A percentile compares a stretch with the other conserved stretches of the same genome.
These are phyloP conservation scores for Melieria omissa DNA, from an alignment of 2,888 invertebrate species.

Conservation along the genomic window DNA sequence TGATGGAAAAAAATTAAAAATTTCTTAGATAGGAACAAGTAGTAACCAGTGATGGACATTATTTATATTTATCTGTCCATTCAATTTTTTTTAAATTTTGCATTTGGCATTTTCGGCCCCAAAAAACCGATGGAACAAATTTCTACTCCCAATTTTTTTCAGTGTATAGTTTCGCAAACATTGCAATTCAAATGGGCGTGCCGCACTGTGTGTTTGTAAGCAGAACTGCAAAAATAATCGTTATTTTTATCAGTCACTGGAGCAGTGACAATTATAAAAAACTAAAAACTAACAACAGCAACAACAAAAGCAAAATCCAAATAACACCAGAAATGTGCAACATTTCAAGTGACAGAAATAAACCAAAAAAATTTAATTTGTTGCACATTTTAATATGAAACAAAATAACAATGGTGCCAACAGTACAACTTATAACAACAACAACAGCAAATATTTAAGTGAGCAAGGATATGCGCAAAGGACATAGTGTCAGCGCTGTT, in stretches of 20 bases:
- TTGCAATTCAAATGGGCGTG: too few species aligned
- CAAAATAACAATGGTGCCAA: background rate
- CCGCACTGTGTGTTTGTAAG: background rate
- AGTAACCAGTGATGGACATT: too few species aligned
- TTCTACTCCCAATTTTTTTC: too few species aligned
- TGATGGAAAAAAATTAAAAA: too few species aligned
- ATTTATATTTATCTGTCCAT: too few species aligned
- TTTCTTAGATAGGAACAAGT: too few species aligned
- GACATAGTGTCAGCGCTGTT: too few species aligned
- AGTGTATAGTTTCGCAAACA: too few species aligned
- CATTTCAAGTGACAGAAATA: background rate
- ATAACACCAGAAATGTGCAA: too few species aligned
- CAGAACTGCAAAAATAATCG: slow-evolving; percentile 14
- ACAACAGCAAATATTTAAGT: slow-evolving; percentile 4
- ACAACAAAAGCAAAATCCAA: background rate
- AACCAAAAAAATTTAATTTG: background rate
- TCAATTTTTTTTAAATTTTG: too few species aligned
- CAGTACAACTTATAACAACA: background rate
- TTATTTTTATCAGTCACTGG: slow-evolving; percentile 29
- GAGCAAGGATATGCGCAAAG: background rate
- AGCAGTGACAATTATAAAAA: slow-evolving; percentile 21
- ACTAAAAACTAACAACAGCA: background rate
- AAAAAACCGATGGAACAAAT: too few species aligned
- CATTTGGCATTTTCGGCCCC: too few species aligned
- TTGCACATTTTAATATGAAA: background rate